Base-by-base conservation (phyloP, 2,797 vertebrate species). In the Margarornis squamiger region DNA sequence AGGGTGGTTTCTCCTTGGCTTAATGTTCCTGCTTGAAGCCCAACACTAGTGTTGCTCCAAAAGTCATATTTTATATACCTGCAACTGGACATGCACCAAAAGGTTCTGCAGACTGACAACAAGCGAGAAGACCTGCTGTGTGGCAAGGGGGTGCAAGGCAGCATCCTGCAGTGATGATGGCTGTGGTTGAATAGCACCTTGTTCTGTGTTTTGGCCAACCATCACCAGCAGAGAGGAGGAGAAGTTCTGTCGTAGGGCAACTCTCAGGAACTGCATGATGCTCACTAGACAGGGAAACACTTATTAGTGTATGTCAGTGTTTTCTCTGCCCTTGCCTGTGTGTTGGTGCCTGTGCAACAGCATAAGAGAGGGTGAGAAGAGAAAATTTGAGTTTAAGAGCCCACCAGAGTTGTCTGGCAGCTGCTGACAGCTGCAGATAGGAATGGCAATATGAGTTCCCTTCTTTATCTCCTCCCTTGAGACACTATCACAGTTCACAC, bases 231-330 rank as follows among this genome's bases (percentile, higher is more conserved):
- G 92, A 24, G 98, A 91, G 10, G 99, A 99, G 38, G 94, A 97
- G 78, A 99, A 98, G 94, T 98, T 98, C 90, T 98, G 98, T 67
- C 94, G 98, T 57, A 99, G 97, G 10, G 98, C 59, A 62, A 95
- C 97, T 98, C 98, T 98, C 95, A 99, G 97, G 93, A 99, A 97
- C 88, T 97, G 97, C 93, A 99, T 95, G 92, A 98, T 98, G 97
- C 98, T 98, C 90, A 98, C 99, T 99, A 97, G 55, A 95, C 71
- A 97, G 41, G 90, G 43, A 87, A 70, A 21, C 12, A 0, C 52
- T 71, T 75, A 73, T 96, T 93, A 96, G 66, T 46, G 59, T 22
- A 7, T 41, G 48, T 45, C 59, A 84, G 34, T 49, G 21, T 46
- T 79, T 68, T 18, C 34, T 57, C 38, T 71, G 32, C 74, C 79